phyloP scores from a whole-genome alignment of 2,888 invertebrate genomes.

The Phaonia tiefii region DNA sequence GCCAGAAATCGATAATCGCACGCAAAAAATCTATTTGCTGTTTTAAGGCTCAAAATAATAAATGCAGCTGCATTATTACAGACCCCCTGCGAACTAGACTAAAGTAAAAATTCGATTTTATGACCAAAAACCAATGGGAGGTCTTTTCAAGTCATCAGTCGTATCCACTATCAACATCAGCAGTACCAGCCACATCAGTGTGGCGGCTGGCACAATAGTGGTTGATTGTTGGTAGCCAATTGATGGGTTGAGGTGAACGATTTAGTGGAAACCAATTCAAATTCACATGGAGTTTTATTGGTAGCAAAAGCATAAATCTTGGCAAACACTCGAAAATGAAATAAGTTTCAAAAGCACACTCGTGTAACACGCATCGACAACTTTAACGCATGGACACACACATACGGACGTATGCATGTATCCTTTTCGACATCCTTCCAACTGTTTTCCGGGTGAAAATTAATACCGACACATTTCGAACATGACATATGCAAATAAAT shows the following conservation, averaged over 20 bases:
- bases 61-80: no score
- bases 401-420: constrained; percentile 5
- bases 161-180: no score
- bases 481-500: constrained; percentile 66
- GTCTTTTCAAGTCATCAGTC: constrained; percentile 46
- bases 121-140: constrained; percentile 30
- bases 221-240: no score
- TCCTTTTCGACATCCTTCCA: constrained; percentile 25
- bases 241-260: no score
- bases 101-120: no score
- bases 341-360: constrained; percentile 62
- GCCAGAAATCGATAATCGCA: no score
- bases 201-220: no score
- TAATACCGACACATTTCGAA: constrained; percentile 59
- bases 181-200: no score
- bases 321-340: constrained; percentile 64
- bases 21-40: no score
- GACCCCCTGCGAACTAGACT: no score
- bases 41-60: no score
- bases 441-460: constrained; percentile 42
- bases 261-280: constrained; percentile 17
- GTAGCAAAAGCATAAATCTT: constrained; percentile 61
- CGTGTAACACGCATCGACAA: constrained; percentile 62
- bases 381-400: constrained; percentile 27
- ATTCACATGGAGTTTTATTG: constrained; percentile 53